Percentiles rank a stretch among this genome's conserved stretches.
These are phyloP conservation scores for Nemapogon koenigi DNA, from an alignment of 2,888 invertebrate genomes.

Conservation along the genomic window DNA sequence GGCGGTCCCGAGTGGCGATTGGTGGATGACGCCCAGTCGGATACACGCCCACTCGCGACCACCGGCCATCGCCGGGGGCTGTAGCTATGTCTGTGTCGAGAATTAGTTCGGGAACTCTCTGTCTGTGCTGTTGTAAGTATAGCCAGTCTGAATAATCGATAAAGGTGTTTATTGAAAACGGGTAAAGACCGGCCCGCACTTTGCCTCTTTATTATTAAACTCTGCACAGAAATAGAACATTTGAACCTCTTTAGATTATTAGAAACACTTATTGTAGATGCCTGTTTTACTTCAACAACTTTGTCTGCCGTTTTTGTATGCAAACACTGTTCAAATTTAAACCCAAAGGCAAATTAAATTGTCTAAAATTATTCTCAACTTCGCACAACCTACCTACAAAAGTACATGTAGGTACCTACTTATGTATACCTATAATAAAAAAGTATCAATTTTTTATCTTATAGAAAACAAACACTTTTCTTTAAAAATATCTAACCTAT, in stretches of 20 bases:
- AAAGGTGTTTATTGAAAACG: conserved; percentile 66
- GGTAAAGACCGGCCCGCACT: conserved; percentile 52
- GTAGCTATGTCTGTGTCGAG: conserved; percentile 64
- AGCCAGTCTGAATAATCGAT: conserved; percentile 64
- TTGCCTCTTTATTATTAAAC: conserved; percentile 60
- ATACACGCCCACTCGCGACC: conserved; percentile 39
- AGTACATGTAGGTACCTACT: no score
- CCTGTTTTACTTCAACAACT: neutral
- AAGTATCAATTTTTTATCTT: no score
- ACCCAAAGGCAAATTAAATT: no score
- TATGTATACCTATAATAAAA: no score
- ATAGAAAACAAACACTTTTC: no score
- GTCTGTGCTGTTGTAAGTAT: conserved; percentile 64
- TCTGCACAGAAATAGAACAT: conserved; percentile 1
- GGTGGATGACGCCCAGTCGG: conserved; percentile 57
- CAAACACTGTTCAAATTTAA: no score
- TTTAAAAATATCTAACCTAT: no score
- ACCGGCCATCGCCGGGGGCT: conserved; percentile 20
- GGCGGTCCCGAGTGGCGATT: conserved; percentile 57
- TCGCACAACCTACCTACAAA: no score
- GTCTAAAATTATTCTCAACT: no score
- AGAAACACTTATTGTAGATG: no score
- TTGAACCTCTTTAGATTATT: no score
- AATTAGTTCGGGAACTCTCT: conserved; percentile 65
- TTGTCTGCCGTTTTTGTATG: neutral